Conservation (phyloP, 2,797 vertebrate species). For the Pseudocheirus occidentalis region DNA sequence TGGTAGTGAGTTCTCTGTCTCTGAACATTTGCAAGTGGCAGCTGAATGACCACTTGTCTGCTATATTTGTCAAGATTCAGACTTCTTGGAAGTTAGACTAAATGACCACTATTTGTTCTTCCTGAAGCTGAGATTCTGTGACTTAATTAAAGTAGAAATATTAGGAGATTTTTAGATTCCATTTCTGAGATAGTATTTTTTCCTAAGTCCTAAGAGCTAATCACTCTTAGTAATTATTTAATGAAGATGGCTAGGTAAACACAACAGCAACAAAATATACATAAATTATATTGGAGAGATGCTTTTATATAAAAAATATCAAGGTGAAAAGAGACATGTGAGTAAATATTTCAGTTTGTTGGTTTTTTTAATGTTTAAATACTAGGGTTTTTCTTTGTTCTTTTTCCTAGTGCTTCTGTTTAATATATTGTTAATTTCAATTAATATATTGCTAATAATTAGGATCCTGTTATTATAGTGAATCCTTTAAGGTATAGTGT, state of each 20-base stretch:
- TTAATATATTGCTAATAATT: constrained; percentile 16
- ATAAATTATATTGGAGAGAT: background rate
- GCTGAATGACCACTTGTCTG: background rate
- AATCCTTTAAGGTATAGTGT: background rate
- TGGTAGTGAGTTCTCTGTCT: background rate
- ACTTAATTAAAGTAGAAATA: background rate
- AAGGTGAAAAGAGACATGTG: background rate
- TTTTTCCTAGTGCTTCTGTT: background rate
- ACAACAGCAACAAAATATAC: too few species aligned
- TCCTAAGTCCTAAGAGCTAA: background rate
- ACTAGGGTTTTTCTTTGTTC: background rate
- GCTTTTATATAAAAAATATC: background rate
- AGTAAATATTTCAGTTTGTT: background rate
- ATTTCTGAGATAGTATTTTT: background rate
- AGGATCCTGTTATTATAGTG: background rate
- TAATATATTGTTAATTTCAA: too few species aligned
- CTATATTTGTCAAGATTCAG: background rate
- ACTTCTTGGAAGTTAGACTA: background rate
- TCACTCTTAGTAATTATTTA: background rate
- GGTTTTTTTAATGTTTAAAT: background rate
- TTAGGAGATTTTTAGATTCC: background rate
- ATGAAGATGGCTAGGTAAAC: background rate
- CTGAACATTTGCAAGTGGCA: background rate
- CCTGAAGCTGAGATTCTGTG: background rate
- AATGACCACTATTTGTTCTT: background rate